These are phyloP conservation scores for Teleogryllus oceanicus DNA, from an alignment of 2,888 invertebrate species.

Conservation along the genomic window DNA sequence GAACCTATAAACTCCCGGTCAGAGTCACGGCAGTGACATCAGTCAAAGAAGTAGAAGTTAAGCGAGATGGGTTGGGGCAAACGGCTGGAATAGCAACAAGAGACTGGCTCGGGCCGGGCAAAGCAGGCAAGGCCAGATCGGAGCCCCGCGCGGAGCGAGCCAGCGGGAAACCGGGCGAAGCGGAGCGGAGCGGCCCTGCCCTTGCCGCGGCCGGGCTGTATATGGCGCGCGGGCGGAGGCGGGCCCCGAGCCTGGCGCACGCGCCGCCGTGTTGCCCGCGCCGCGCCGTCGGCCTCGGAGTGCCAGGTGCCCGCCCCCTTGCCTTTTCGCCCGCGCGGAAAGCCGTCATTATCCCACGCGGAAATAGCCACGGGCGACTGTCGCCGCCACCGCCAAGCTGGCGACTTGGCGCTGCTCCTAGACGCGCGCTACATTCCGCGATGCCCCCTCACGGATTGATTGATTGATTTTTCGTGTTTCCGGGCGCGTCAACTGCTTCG, in stretches of 20 bases:
- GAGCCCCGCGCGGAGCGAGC: too few species aligned
- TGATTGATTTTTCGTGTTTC: too few species aligned
- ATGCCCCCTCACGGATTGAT: background rate
- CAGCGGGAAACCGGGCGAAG: background rate
- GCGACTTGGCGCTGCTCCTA: background rate
- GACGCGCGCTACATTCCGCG: too few species aligned
- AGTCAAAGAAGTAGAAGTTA: too few species aligned
- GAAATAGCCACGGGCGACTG: background rate
- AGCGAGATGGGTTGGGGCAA: too few species aligned
- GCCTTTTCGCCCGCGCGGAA: background rate
- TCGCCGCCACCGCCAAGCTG: background rate
- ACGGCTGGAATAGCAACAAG: too few species aligned
- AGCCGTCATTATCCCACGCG: conserved; percentile 18
- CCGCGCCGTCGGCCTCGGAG: background rate
- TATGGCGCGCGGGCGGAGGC: background rate
- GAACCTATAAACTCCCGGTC: too few species aligned
- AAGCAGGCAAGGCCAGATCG: too few species aligned
- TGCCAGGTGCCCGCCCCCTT: background rate
- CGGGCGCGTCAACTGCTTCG: too few species aligned
- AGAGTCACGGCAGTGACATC: too few species aligned
- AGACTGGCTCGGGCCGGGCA: too few species aligned
- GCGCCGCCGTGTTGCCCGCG: background rate
- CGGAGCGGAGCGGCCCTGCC: background rate
- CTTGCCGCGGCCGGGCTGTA: background rate
- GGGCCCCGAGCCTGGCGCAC: background rate